Conservation (phyloP, 2,797 vertebrate genomes). For the Typhlichthys subterraneus region DNA sequence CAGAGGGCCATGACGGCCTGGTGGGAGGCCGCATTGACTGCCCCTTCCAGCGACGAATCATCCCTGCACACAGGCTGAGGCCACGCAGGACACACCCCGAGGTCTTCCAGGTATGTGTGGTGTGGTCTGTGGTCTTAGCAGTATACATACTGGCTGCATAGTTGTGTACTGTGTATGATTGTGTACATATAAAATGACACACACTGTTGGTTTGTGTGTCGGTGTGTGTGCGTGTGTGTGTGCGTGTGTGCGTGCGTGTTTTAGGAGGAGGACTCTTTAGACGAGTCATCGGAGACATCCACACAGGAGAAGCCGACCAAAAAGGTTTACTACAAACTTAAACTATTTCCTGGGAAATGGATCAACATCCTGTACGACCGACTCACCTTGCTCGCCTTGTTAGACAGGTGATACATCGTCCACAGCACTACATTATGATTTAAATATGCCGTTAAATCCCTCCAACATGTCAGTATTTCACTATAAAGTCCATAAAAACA, state of each 20-base stretch:
- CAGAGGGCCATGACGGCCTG: conserved; percentile 78
- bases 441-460: too few species aligned
- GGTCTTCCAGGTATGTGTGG: conserved; percentile 75
- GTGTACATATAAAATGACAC: not conserved
- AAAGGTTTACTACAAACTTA: conserved; percentile 91
- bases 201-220: conserved; percentile 2
- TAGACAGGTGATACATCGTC: conserved; percentile 84
- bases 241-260: not conserved
- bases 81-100: conserved; percentile 81
- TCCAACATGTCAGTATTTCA: too few species aligned
- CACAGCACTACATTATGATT: too few species aligned
- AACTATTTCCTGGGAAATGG: conserved; percentile 93
- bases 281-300: conserved; percentile 87
- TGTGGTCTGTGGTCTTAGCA: not conserved
- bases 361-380: conserved; percentile 93
- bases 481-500: too few species aligned
- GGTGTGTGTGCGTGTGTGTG: not conserved
- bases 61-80: conserved; percentile 79
- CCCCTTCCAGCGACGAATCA: conserved; percentile 81
- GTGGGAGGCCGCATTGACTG: conserved; percentile 73
- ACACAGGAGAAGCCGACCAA: conserved; percentile 85
- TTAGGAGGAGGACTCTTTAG: conserved; percentile 83
- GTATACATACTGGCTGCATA: not conserved
- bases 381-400: conserved; percentile 86
- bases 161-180: not conserved